These are phyloP conservation scores for Mesochorus sp. DNA, from an alignment of 2,888 invertebrate species.

Conservation along the genomic window DNA sequence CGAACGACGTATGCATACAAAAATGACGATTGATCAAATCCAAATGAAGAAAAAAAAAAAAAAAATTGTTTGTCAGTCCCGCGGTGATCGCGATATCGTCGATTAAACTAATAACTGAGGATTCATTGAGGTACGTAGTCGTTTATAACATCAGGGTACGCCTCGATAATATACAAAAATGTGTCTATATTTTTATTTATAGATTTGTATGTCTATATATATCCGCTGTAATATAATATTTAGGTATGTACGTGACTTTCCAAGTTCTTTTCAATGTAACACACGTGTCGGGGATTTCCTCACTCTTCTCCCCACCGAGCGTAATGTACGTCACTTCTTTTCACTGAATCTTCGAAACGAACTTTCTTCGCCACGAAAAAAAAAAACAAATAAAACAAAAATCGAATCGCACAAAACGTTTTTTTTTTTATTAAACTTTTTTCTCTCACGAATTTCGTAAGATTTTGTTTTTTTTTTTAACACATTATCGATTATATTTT, in stretches of 20 bases:
- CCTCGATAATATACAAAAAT: neutral
- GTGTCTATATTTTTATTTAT: neutral
- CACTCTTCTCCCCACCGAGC: constrained; percentile 12
- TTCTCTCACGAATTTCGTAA: too few relatives aligned
- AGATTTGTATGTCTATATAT: constrained; percentile 6
- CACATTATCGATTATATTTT: too few relatives aligned
- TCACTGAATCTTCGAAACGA: too few relatives aligned
- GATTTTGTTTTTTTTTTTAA: too few relatives aligned
- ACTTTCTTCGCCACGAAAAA: too few relatives aligned
- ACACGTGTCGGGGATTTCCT: constrained; percentile 8
- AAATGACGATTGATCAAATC: constrained; percentile 2
- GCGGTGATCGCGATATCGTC: constrained; percentile 6
- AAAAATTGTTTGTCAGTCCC: constrained; percentile 6
- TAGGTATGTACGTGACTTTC: neutral
- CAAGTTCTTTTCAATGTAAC: constrained; percentile 27
- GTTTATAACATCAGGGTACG: neutral
- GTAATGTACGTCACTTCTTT: too few relatives aligned
- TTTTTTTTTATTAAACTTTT: too few relatives aligned
- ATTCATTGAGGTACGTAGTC: too few relatives aligned
- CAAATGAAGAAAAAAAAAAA: too few relatives aligned
- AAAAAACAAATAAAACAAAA: too few relatives aligned
- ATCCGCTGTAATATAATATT: neutral
- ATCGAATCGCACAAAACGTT: too few relatives aligned
- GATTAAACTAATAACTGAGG: constrained; percentile 34
- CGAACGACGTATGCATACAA: neutral